A percentile compares a stretch with the other conserved stretches of the same genome.
phyloP scores from a whole-genome alignment of 2,888 invertebrate species.

The Drosophila nigritarsus region DNA sequence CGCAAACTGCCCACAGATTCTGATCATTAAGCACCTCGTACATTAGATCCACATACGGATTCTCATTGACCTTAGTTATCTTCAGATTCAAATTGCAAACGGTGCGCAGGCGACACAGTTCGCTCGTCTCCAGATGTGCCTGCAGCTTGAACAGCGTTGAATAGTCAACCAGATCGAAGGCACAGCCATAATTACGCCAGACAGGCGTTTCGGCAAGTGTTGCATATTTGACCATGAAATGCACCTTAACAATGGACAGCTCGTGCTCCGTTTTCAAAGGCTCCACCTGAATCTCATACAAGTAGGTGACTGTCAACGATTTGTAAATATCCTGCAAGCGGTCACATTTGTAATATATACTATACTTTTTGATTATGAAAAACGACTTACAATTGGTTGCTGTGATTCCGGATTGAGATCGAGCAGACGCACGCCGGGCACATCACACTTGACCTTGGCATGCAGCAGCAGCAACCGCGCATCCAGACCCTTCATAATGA shows the following conservation, averaged over 20 bases:
- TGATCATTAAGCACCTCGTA: constrained; percentile 97
- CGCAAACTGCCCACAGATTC: constrained; percentile 96
- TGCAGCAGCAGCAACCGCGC: constrained; percentile 86
- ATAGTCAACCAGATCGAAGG: constrained; percentile 93
- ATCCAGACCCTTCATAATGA: constrained; percentile 88
- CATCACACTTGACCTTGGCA: constrained; percentile 87
- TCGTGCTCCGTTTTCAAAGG: constrained; percentile 87
- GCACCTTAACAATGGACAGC: constrained; percentile 87
- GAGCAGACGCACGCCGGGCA: constrained; percentile 87
- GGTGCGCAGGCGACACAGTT: constrained; percentile 95
- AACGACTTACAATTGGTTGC: constrained; percentile 86
- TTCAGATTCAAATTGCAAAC: constrained; percentile 93
- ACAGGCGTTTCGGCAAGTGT: constrained; percentile 77
- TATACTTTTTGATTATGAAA: neutral
- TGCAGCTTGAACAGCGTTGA: constrained; percentile 93
- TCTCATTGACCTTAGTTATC: constrained; percentile 87
- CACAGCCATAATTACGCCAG: constrained; percentile 87
- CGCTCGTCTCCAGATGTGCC: constrained; percentile 90
- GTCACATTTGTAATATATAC: neutral
- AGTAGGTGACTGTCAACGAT: constrained; percentile 91
- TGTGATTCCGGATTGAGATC: constrained; percentile 89
- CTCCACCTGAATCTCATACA: constrained; percentile 92
- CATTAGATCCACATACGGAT: constrained; percentile 88
- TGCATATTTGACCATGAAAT: constrained; percentile 88
- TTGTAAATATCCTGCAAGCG: constrained; percentile 88